A percentile compares a stretch with the other conserved stretches of the same genome.
Conservation (phyloP, 2,888 invertebrate genomes). For the Diadegma fenestrale region DNA sequence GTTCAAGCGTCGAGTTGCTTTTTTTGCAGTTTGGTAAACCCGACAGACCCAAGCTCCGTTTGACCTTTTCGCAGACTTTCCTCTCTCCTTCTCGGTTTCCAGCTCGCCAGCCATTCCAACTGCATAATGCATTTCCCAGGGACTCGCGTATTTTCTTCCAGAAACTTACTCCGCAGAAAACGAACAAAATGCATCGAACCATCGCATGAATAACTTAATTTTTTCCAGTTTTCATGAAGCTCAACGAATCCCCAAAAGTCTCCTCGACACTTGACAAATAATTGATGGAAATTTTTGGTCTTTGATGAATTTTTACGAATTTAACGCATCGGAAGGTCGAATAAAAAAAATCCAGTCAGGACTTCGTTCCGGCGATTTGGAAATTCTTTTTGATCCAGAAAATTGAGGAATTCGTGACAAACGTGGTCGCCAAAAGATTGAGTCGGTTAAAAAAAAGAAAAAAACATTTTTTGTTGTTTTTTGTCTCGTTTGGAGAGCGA, state of each 20-base stretch:
- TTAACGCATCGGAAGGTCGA: neutral
- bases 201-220: neutral
- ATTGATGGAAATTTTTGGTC: neutral
- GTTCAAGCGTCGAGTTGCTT: conserved; percentile 12
- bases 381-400: neutral
- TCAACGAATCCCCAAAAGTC: neutral
- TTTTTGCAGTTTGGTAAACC: conserved; percentile 42
- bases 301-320: neutral
- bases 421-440: no score
- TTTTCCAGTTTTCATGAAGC: neutral
- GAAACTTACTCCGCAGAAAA: neutral
- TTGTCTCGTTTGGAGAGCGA: neutral
- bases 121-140: conserved; percentile 11
- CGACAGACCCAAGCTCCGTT: conserved; percentile 37
- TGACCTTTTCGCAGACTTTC: conserved; percentile 35
- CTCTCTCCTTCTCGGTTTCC: conserved; percentile 9
- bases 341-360: no score
- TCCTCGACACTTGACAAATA: neutral
- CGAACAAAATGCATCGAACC: neutral
- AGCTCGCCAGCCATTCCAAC: neutral
- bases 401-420: no score
- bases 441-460: no score
- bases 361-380: no score
- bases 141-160: neutral
- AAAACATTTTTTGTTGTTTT: neutral